Base-by-base conservation (phyloP, 2,888 invertebrate genomes). In the Stramonita haemastoma region DNA sequence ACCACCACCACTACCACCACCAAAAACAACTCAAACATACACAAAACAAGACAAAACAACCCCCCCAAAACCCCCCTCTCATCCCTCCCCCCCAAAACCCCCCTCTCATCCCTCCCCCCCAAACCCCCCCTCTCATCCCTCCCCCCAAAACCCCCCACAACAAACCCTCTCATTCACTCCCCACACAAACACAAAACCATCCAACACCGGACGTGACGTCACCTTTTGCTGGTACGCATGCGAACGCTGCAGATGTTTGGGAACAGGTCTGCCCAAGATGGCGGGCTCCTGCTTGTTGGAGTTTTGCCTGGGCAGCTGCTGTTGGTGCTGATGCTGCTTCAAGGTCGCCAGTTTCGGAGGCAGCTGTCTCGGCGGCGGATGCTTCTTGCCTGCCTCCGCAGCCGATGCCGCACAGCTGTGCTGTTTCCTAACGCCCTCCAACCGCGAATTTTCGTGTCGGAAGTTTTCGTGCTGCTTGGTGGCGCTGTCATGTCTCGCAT, bases 161-260 rank as follows among this genome's bases (percentile, higher is more conserved):
- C n/a, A n/a, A n/a, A n/a, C n/a, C n/a, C n/a, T n/a, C n/a, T n/a
- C n/a, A n/a, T n/a, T n/a, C n/a, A n/a, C n/a, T n/a, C n/a, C 46
- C 2, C 46, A 46, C 46, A 46, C 46, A 46, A 2, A 46, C 46
- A 46, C 46, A 46, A 2, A 8, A 46, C 46, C 46, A 46, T 46
- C 46, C 46, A 46, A 46, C 46, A 46, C 66, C 17, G 66, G 26
- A 66, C 66, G 13, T 66, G 66, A 66, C 79, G 79, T 79, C 17
- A 84, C 89, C 89, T 89, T 89, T 57, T 89, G 84, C 77, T 89
- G 89, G 34, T 89, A 89, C 11, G 89, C 73, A 26, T 89, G 84
- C 22, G 73, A 29, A n/a, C 89, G 70, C 34, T 89, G 89, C 85
- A 89, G 77, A 57, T 89, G 89, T 73, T 84, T 26, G 29, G 89